Percentiles rank a stretch among this genome's conserved stretches.
Conservation (phyloP, 2,113 vertebrate genomes). For the Promerops cafer region DNA sequence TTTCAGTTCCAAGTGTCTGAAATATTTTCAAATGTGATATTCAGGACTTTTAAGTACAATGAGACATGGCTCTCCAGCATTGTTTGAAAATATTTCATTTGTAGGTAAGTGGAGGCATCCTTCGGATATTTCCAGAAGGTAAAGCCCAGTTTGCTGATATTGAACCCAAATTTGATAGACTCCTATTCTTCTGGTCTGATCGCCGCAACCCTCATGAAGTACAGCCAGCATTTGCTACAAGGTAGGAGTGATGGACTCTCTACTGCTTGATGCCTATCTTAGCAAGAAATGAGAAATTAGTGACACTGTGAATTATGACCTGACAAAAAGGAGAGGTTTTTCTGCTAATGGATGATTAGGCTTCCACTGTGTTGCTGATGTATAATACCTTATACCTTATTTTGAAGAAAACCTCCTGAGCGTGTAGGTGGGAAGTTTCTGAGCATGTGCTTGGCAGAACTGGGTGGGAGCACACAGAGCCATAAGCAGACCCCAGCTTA, state of each 20-base stretch:
- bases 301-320: background rate
- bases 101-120: constrained; percentile 92
- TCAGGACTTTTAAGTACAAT: background rate
- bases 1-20: background rate
- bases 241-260: constrained; percentile 69
- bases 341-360: background rate
- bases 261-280: background rate
- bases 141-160: constrained; percentile 97
- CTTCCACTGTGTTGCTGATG: background rate
- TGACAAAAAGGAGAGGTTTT: background rate
- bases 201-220: constrained; percentile 98
- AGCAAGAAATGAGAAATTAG: background rate
- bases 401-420: background rate
- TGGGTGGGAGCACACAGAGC: background rate
- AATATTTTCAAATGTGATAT: background rate
- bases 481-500: background rate
- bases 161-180: constrained; percentile 96
- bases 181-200: constrained; percentile 98
- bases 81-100: constrained; percentile 20
- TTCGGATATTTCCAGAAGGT: constrained; percentile 98
- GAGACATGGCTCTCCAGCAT: background rate
- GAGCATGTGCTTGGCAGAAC: accelerated
- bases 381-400: background rate
- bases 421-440: background rate
- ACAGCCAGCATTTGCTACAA: constrained; percentile 91